These are phyloP conservation scores for Potorous gilbertii DNA, from an alignment of 2,797 vertebrate genomes.

Conservation along the genomic window DNA sequence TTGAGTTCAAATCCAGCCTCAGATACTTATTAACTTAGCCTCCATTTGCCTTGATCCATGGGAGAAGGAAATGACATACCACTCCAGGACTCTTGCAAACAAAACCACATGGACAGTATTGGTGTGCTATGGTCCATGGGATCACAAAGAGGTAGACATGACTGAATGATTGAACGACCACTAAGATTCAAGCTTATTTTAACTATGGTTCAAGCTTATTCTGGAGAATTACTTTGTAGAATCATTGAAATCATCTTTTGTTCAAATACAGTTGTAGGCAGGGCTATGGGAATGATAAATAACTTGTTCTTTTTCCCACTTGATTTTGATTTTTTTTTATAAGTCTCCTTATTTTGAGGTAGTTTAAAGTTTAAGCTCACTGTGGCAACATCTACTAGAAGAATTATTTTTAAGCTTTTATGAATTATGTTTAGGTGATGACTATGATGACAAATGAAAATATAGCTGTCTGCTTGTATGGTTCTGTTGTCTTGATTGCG, in stretches of 20 bases:
- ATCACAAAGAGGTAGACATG: neutral
- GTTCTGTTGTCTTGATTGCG: neutral
- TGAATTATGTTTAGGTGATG: neutral
- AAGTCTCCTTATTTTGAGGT: neutral
- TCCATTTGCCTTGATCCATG: neutral
- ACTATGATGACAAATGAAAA: conserved; percentile 12
- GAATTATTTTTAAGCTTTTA: neutral
- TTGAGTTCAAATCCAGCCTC: neutral
- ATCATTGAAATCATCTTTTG: neutral
- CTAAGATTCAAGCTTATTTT: neutral
- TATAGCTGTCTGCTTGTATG: neutral
- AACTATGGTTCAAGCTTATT: neutral
- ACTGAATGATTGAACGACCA: neutral
- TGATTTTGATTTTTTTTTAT: neutral
- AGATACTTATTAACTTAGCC: neutral
- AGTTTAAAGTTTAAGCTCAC: neutral
- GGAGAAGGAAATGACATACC: neutral
- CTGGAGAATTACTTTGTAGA: neutral
- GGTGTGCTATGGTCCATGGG: neutral
- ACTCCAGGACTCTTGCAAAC: neutral
- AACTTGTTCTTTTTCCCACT: neutral
- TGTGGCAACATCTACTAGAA: neutral
- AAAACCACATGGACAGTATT: neutral
- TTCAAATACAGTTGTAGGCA: neutral
- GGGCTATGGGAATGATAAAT: neutral